Percentiles rank a stretch among this genome's conserved stretches.
Evolutionary conservation across 2,888 invertebrate species (phyloP).

Genomic region (Plebejus anna): DNA sequence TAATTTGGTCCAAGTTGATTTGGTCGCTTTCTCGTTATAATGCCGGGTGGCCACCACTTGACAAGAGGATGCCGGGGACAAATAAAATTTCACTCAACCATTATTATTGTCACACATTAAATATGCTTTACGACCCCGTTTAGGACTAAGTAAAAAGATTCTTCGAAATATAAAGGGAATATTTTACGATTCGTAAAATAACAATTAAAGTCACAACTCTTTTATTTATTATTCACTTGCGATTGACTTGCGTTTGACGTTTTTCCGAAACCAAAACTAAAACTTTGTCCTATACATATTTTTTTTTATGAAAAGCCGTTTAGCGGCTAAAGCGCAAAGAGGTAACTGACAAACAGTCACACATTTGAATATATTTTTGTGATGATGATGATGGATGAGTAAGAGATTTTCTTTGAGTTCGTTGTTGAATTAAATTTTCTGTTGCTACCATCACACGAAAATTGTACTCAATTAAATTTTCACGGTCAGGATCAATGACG

Average conservation of each 20-base stretch:
- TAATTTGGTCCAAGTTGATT: constrained; percentile 71
- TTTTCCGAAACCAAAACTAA: too few relatives aligned
- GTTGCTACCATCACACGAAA: too few relatives aligned
- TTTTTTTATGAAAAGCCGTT: too few relatives aligned
- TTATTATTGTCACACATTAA: constrained; percentile 61
- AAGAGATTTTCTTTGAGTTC: too few relatives aligned
- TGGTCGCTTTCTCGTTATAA: constrained; percentile 72
- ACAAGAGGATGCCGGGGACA: constrained; percentile 73
- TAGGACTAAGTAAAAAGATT: constrained; percentile 34
- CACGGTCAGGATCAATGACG: neutral
- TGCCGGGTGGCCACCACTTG: constrained; percentile 71
- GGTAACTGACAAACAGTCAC: too few relatives aligned
- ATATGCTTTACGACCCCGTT: constrained; percentile 64
- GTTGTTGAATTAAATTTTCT: too few relatives aligned
- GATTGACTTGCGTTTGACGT: too few relatives aligned
- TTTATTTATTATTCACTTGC: neutral
- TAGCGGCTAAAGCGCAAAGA: too few relatives aligned
- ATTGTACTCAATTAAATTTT: neutral
- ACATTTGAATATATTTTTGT: too few relatives aligned
- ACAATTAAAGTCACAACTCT: constrained; percentile 3
- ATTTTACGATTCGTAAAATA: neutral
- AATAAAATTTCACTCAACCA: constrained; percentile 67
- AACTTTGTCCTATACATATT: too few relatives aligned
- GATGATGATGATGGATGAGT: too few relatives aligned
- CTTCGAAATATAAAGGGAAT: constrained; percentile 8